Percentiles rank a stretch among this genome's conserved stretches.
These are phyloP conservation scores for Drosophila elegans DNA, from an alignment of 1,140 invertebrate species.

Conservation along the genomic window DNA sequence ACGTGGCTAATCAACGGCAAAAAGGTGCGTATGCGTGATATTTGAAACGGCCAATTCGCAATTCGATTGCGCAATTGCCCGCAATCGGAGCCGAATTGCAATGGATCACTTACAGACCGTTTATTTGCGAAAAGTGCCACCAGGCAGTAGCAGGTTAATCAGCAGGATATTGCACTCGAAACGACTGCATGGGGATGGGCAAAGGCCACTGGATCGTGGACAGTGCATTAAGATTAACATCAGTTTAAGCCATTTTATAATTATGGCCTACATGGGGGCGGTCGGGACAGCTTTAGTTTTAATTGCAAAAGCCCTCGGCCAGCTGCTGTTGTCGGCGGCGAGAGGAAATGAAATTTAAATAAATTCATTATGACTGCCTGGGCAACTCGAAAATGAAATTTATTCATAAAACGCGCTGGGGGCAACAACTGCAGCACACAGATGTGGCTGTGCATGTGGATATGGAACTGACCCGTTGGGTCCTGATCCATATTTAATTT, in stretches of 20 bases:
- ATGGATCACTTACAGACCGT: conserved; percentile 41
- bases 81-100: conserved; percentile 35
- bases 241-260: conserved; percentile 81
- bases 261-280: conserved; percentile 74
- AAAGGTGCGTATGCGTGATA: conserved; percentile 87
- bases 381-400: conserved; percentile 81
- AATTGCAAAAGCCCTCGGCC: conserved; percentile 60
- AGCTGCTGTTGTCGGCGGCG: conserved; percentile 42
- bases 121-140: conserved; percentile 8
- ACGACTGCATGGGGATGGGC: conserved; percentile 60
- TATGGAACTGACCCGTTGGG: conserved; percentile 35
- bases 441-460: conserved; percentile 8
- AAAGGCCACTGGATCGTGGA: conserved; percentile 11
- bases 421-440: conserved; percentile 22
- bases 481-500: conserved; percentile 69
- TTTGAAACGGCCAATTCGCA: conserved; percentile 25
- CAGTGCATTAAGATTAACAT: conserved; percentile 75
- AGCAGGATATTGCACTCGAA: conserved; percentile 41
- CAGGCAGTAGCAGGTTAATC: conserved; percentile 30
- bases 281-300: conserved; percentile 66
- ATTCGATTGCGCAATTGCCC: conserved; percentile 51
- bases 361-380: conserved; percentile 78
- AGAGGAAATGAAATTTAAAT: conserved; percentile 80
- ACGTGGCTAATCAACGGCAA: conserved; percentile 93
- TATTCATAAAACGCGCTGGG: conserved; percentile 72